Evolutionary conservation across 2,113 vertebrate genomes (phyloP).

Genomic region (Stegastes partitus): DNA sequence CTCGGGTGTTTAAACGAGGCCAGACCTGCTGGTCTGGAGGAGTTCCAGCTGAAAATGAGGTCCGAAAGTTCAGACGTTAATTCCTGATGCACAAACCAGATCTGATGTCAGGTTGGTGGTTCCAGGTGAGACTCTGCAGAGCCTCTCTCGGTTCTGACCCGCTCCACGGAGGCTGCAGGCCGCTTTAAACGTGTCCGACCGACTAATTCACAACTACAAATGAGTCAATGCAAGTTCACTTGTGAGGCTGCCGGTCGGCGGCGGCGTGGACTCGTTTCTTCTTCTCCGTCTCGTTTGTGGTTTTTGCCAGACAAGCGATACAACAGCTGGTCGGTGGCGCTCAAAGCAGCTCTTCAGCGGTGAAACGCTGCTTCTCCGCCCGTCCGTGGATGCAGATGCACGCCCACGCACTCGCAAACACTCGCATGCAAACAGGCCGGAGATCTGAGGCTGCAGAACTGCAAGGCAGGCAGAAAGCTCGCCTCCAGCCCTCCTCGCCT

Average conservation of each 20-base stretch:
- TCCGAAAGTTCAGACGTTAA: neutral
- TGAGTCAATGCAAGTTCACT: constrained; percentile 52
- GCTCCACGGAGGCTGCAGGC: neutral
- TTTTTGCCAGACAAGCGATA: constrained; percentile 68
- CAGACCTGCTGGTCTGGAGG: constrained; percentile 25
- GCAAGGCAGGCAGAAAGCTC: constrained; percentile 69
- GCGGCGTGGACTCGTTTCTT: constrained; percentile 49
- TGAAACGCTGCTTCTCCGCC: constrained; percentile 62
- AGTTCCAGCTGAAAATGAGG: constrained; percentile 31
- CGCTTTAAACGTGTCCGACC: constrained; percentile 24
- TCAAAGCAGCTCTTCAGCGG: constrained; percentile 64
- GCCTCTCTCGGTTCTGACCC: too few relatives aligned
- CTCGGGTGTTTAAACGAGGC: constrained; percentile 14
- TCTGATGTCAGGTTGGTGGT: too few relatives aligned
- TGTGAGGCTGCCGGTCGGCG: constrained; percentile 49
- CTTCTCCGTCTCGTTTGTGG: constrained; percentile 56
- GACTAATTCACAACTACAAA: constrained; percentile 53
- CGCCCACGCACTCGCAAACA: constrained; percentile 10
- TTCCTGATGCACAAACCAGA: too few relatives aligned
- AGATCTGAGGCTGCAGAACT: constrained; percentile 65
- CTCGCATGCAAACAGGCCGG: constrained; percentile 34
- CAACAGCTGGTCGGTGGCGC: constrained; percentile 67
- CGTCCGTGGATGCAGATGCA: constrained; percentile 11
- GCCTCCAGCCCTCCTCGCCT: constrained; percentile 70
- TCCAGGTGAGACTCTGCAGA: too few relatives aligned